phyloP scores from a whole-genome alignment of 2,888 invertebrate genomes.

The Mythimna vitellina region DNA sequence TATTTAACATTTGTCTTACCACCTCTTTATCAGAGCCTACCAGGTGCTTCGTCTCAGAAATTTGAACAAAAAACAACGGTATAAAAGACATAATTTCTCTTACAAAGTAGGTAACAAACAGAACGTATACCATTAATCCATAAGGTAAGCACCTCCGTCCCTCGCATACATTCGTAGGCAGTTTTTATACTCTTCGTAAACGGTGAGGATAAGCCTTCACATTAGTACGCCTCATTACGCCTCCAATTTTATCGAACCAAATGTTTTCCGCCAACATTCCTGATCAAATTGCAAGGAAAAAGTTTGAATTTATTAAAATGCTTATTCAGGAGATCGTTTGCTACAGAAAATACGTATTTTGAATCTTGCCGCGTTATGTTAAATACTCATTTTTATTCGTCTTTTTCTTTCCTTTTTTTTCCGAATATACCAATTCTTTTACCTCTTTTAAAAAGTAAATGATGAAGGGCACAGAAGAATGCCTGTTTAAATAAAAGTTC shows the following conservation, averaged over 20 bases:
- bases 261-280: conserved; percentile 56
- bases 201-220: conserved; percentile 58
- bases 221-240: conserved; percentile 60
- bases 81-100: conserved; percentile 6
- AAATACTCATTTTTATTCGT: conserved; percentile 6
- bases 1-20: conserved; percentile 4
- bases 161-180: conserved; percentile 51
- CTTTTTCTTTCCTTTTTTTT: not conserved
- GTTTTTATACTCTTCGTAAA: conserved; percentile 55
- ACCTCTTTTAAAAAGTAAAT: not conserved
- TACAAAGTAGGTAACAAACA: conserved; percentile 29
- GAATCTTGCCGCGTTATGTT: conserved; percentile 9
- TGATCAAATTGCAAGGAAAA: conserved; percentile 59
- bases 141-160: conserved; percentile 29
- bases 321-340: conserved; percentile 39
- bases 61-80: conserved; percentile 6
- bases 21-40: not conserved
- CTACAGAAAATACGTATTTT: conserved; percentile 29
- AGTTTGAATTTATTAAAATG: conserved; percentile 58
- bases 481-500: not conserved
- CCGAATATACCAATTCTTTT: not conserved
- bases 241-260: conserved; percentile 60
- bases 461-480: not conserved
- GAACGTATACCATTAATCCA: conserved; percentile 39
- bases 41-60: not conserved